Percentiles rank a stretch among this genome's conserved stretches.
Evolutionary conservation across 2,888 invertebrate species (phyloP).

Genomic region (Blera fallax): DNA sequence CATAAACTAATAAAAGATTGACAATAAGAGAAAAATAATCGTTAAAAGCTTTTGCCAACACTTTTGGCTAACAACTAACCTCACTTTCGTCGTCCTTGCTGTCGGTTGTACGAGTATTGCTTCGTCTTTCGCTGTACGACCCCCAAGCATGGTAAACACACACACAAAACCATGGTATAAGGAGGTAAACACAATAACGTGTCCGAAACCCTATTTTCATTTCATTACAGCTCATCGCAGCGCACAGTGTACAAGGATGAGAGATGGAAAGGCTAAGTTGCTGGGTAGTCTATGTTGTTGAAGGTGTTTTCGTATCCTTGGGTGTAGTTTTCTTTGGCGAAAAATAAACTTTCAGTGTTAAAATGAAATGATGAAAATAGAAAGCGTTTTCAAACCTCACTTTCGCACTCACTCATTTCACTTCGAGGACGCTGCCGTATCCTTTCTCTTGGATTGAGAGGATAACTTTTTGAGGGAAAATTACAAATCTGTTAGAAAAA

Average conservation of each 20-base stretch:
- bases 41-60: conserved; percentile 67
- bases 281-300: conserved; percentile 6
- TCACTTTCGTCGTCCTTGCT: neutral
- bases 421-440: conserved; percentile 9
- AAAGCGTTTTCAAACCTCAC: conserved; percentile 8
- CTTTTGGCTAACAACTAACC: conserved; percentile 32
- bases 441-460: conserved; percentile 12
- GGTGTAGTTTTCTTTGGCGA: conserved; percentile 21
- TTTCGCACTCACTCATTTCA: neutral
- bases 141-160: neutral
- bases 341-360: conserved; percentile 42
- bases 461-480: neutral
- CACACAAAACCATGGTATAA: conserved; percentile 24
- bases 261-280: neutral
- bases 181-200: conserved; percentile 66
- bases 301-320: conserved; percentile 46
- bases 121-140: neutral
- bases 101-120: neutral
- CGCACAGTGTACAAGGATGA: neutral
- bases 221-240: conserved; percentile 59
- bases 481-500: conserved; percentile 7
- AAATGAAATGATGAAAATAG: conserved; percentile 48
- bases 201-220: conserved; percentile 68
- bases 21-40: conserved; percentile 68
- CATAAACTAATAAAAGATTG: conserved; percentile 72